Evolutionary conservation across 2,888 invertebrate genomes (phyloP), one percentile per base, ranked within the genome.

Genomic region (Hedya salicella): DNA sequence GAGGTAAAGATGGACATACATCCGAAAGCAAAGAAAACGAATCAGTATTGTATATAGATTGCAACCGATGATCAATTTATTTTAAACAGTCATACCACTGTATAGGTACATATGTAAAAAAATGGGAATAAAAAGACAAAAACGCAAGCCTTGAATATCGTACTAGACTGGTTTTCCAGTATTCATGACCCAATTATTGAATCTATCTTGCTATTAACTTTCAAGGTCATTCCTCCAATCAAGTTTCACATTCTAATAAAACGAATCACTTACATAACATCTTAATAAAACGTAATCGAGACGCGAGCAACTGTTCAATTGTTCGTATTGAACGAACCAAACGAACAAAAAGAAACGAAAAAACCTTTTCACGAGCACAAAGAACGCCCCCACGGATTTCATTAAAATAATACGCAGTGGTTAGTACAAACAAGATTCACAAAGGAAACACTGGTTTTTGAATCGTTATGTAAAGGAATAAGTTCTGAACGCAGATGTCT

Each of bases 401-500:
- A 85, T 86, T 88, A 85, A 83, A 78, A 81, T 80, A 86, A 82
- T 85, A 83, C 85, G 75, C 76, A 72, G 73, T 81, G 80, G 78
- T 79, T 77, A 57, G 77, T 81, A 72, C 71, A 70, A 72, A 77
- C 78, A 78, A 79, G 80, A 81, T 78, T 82, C 73, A 82, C 73
- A 78, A 78, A 82, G 75, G 73, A 77, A 81, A 80, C 81, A 86
- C 86, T 87, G 85, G 85, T 85, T 85, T 87, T 89, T 87, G 86
- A 86, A 87, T 75, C 85, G 79, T 82, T 86, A 82, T 80, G 76
- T 69, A 73, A 53, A 77, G 71, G 75, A 49, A 79, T 84, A 71
- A 54, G 80, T 73, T 84, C 83, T 61, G 70, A 73, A 70, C 67
- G 75, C 74, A 82, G 53, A 63, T 67, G 77, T 61, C 62, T 68